Conservation (phyloP, 2,888 invertebrate species). For the Euphydryas editha region DNA sequence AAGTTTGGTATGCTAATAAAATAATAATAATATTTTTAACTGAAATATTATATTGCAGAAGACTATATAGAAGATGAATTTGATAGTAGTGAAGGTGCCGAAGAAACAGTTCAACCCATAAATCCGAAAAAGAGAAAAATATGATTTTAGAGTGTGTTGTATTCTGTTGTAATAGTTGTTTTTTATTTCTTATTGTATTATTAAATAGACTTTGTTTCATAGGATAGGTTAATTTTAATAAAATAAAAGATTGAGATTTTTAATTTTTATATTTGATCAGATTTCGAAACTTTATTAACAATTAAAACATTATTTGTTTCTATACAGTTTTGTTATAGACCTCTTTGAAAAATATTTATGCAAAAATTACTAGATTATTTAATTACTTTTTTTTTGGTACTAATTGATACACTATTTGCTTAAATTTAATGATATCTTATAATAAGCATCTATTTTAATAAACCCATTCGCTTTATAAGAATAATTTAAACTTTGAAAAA, state of each 20-base stretch:
- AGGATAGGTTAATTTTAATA: conserved; percentile 2
- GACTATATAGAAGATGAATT: conserved; percentile 39
- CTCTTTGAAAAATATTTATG: neutral
- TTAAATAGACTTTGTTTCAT: neutral
- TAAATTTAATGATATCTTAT: neutral
- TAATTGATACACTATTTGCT: neutral
- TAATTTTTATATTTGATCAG: conserved; percentile 11
- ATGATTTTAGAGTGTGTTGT: conserved; percentile 7
- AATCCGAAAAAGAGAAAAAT: conserved; percentile 59
- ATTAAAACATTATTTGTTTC: conserved; percentile 9
- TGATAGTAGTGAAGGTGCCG: conserved; percentile 50
- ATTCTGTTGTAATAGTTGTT: neutral
- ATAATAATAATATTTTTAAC: neutral
- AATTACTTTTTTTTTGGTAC: neutral
- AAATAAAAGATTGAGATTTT: conserved; percentile 3
- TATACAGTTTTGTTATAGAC: neutral
- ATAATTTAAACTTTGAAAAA: neutral
- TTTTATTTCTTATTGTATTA: neutral
- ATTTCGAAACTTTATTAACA: conserved; percentile 12
- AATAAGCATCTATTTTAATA: neutral
- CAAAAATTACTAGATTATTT: neutral
- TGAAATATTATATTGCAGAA: conserved; percentile 33
- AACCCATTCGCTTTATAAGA: neutral
- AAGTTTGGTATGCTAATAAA: neutral
- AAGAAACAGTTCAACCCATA: conserved; percentile 47